Evolutionary conservation across 2,888 invertebrate genomes (phyloP).

Genomic region (Catocala fraxini): DNA sequence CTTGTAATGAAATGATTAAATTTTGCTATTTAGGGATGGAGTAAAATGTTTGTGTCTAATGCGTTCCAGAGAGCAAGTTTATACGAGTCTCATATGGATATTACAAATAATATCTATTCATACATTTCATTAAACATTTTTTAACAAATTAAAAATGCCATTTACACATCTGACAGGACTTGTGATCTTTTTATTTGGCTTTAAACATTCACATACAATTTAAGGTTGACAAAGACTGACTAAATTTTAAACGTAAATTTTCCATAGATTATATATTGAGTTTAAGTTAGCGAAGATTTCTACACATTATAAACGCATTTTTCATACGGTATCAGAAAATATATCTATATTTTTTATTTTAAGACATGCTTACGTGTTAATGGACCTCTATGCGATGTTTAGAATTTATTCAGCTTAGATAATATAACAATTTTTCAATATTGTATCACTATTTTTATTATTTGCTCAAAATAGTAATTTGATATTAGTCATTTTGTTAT

Average conservation of each 20-base stretch:
- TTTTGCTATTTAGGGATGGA: no score
- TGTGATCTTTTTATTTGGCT: constrained; percentile 42
- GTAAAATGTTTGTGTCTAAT: neutral
- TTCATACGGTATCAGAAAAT: no score
- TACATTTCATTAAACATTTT: neutral
- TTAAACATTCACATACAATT: constrained; percentile 28
- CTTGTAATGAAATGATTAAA: no score
- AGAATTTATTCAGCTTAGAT: constrained; percentile 1
- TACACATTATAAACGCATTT: no score
- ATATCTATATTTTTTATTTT: no score
- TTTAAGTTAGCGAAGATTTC: no score
- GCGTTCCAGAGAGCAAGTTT: no score
- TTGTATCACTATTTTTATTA: constrained; percentile 13
- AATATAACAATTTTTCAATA: neutral
- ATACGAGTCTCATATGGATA: no score
- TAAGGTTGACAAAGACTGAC: constrained; percentile 42
- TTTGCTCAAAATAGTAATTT: constrained; percentile 15
- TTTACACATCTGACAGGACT: constrained; percentile 15
- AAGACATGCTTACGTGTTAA: no score
- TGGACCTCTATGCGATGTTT: no score
- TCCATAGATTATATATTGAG: neutral
- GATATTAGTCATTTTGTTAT: constrained; percentile 7
- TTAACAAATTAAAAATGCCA: neutral
- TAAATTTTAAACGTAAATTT: constrained; percentile 24
- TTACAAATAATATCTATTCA: neutral